Evolutionary conservation across 2,888 invertebrate genomes (phyloP).

Genomic region (Drosophila quinaria): DNA sequence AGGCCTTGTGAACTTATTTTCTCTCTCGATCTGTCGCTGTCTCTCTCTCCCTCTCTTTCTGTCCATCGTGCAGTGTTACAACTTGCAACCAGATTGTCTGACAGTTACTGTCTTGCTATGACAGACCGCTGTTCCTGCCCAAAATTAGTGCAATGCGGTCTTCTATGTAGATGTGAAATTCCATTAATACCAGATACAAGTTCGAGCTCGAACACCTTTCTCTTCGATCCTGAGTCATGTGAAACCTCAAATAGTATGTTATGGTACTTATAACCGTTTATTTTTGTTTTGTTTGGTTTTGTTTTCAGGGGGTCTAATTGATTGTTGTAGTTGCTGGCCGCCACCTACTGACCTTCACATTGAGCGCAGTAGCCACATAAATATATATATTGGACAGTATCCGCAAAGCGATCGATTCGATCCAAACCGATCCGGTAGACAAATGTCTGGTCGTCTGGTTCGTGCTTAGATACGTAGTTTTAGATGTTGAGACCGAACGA

Average conservation of each 20-base stretch:
- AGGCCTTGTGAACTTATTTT: too few species aligned
- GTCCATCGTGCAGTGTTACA: background rate
- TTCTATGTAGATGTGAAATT: background rate
- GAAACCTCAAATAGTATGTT: conserved; percentile 52
- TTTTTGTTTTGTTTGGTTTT: background rate
- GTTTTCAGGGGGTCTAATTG: conserved; percentile 77
- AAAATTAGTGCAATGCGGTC: conserved; percentile 3
- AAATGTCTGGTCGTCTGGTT: conserved; percentile 74
- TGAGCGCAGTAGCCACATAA: conserved; percentile 50
- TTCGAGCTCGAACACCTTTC: conserved; percentile 40
- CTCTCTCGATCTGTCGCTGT: too few species aligned
- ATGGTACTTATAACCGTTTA: conserved; percentile 61
- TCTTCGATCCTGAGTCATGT: conserved; percentile 59
- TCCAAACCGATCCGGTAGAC: conserved; percentile 60
- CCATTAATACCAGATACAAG: background rate
- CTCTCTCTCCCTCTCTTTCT: too few species aligned
- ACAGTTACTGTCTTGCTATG: background rate
- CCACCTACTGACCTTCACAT: conserved; percentile 82
- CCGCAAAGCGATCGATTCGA: conserved; percentile 67
- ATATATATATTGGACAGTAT: conserved; percentile 57
- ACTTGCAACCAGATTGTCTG: background rate
- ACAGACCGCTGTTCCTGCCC: conserved; percentile 1
- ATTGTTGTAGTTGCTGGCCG: conserved; percentile 76
- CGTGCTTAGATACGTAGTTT: conserved; percentile 49
- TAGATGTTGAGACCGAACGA: background rate